Percentiles rank a stretch among this genome's conserved stretches.
These are phyloP conservation scores for Lycopodina hypogea DNA, from an alignment of 37 sponge, comb jelly and placozoan genomes.

Conservation along the genomic window DNA sequence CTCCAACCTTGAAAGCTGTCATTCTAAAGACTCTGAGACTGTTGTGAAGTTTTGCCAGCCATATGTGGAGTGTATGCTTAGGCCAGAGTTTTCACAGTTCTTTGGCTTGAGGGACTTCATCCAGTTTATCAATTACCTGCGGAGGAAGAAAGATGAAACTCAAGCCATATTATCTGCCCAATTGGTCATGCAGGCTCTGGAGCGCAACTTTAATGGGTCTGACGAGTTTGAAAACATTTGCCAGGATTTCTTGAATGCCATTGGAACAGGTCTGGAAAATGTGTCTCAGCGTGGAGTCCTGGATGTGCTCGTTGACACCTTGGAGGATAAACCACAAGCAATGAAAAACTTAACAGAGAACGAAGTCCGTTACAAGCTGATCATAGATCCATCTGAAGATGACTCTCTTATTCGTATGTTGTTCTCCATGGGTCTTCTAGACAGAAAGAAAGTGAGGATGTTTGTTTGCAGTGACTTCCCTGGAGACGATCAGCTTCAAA, in stretches of 20 bases:
- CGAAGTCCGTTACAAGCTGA: slow-evolving; percentile 84
- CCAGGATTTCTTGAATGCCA: slow-evolving; percentile 36
- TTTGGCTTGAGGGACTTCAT: slow-evolving; percentile 87
- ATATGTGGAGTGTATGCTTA: slow-evolving; percentile 39
- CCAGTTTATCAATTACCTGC: slow-evolving; percentile 75
- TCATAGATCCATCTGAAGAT: slow-evolving; percentile 83
- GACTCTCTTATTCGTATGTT: slow-evolving; percentile 74
- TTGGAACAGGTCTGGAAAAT: not conserved
- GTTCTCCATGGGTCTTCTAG: slow-evolving; percentile 61
- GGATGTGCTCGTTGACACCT: slow-evolving; percentile 48
- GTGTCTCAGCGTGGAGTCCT: slow-evolving; percentile 34
- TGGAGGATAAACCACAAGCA: slow-evolving; percentile 51
- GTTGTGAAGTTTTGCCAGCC: slow-evolving; percentile 52
- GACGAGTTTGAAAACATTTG: slow-evolving; percentile 58
- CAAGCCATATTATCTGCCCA: slow-evolving; percentile 32
- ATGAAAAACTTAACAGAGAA: slow-evolving; percentile 41
- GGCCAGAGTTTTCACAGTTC: slow-evolving; percentile 25
- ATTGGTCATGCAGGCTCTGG: slow-evolving; percentile 74
- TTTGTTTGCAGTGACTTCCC: slow-evolving; percentile 85
- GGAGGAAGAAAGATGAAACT: slow-evolving; percentile 32
- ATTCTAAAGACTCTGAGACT: slow-evolving; percentile 32
- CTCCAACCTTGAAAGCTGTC: slow-evolving; percentile 33
- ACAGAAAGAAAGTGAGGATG: slow-evolving; percentile 43
- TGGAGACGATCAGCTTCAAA: slow-evolving; percentile 73
- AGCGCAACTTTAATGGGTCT: slow-evolving; percentile 88